Conservation (phyloP, 2,888 invertebrate genomes). For the Dascillus cervinus region DNA sequence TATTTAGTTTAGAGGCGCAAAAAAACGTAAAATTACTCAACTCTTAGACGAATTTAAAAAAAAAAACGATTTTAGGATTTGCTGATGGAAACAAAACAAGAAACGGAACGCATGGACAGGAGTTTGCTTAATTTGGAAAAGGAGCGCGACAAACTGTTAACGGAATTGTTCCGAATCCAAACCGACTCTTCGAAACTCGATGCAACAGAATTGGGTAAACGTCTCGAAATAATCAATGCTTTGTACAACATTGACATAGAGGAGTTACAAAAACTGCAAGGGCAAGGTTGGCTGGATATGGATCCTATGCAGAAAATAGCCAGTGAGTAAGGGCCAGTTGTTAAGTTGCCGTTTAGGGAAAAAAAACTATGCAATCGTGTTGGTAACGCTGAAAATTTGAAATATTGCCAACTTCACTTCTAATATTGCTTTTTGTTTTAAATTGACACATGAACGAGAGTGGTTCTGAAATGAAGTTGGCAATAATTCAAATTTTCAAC, state of each 20-base stretch:
- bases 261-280: constrained; percentile 6
- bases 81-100: constrained; percentile 26
- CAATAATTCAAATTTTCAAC: too few species aligned
- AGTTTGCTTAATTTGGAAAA: constrained; percentile 21
- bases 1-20: constrained; percentile 25
- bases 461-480: too few species aligned
- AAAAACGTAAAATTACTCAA: constrained; percentile 26
- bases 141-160: constrained; percentile 21
- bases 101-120: constrained; percentile 23
- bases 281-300: constrained; percentile 7
- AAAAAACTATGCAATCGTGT: too few species aligned
- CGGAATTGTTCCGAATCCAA: constrained; percentile 26
- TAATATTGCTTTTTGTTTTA: too few species aligned
- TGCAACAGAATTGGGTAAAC: constrained; percentile 20
- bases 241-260: constrained; percentile 7
- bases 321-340: too few species aligned
- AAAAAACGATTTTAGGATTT: constrained; percentile 26
- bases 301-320: not conserved
- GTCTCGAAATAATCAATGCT: constrained; percentile 18
- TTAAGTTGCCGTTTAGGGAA: too few species aligned
- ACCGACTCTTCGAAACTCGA: constrained; percentile 23
- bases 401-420: too few species aligned
- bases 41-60: too few species aligned
- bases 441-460: too few species aligned
- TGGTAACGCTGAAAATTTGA: too few species aligned